Evolutionary conservation across 2,888 invertebrate species (phyloP).

Genomic region (Lamellibrachia columna): DNA sequence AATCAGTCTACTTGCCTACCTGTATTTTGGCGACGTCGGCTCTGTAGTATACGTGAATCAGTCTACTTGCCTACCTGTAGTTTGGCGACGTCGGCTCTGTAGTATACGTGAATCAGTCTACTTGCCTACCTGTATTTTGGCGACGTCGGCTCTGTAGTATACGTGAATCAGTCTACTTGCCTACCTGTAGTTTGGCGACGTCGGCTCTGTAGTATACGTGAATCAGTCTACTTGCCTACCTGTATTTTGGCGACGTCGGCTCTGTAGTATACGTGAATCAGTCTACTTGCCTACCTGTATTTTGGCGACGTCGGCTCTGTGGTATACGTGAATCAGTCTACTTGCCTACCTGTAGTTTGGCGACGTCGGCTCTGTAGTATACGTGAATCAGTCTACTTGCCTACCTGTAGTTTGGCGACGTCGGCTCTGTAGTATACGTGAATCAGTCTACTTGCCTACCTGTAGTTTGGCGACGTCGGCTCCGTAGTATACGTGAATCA

Average conservation of each 20-base stretch:
- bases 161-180: neutral
- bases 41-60: conserved; percentile 37
- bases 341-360: conserved; percentile 33
- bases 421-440: too few relatives aligned
- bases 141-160: conserved; percentile 35
- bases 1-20: neutral
- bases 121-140: conserved; percentile 33
- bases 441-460: neutral
- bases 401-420: too few relatives aligned
- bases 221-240: conserved; percentile 20
- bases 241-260: too few relatives aligned
- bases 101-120: too few relatives aligned
- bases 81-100: too few relatives aligned
- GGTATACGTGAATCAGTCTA: neutral
- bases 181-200: conserved; percentile 37
- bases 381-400: conserved; percentile 26
- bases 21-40: conserved; percentile 41
- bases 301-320: conserved; percentile 40
- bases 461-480: conserved; percentile 42
- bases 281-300: conserved; percentile 23
- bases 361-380: conserved; percentile 40
- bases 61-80: neutral
- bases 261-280: too few relatives aligned
- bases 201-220: conserved; percentile 40
- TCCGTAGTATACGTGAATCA: neutral